Base-by-base conservation (phyloP, 2,888 invertebrate species). In the Oligia fasciuncula region DNA sequence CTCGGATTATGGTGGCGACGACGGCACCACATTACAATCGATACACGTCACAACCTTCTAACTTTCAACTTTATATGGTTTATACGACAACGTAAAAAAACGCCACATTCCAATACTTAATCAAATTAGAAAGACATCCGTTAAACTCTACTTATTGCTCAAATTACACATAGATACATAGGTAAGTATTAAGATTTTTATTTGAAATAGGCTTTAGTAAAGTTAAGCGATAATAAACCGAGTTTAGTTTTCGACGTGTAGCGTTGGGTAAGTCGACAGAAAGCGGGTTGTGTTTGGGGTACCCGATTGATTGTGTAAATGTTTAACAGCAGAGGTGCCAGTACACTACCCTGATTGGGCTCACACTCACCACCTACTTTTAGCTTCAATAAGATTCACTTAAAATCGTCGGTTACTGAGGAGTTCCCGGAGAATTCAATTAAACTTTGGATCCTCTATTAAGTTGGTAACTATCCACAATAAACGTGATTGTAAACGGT, bases 11-110 rank as follows among this genome's bases (percentile, higher is more conserved):
- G 85, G 89, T 89, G 91, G 88, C 90, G 91, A 92, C 93, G 91
- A 92, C 93, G 92, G 92, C 91, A 91, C 90, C 91, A 90, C 90
- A 91, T 92, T 90, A 92, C 93, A 91, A 93, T 93, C 94, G 91
- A 93, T 93, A 93, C 91, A 91, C 92, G 90, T 93, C 92, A 93
- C 88, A 88, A 88, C 78, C 83, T 81, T 83, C 85, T 85, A 89
- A 85, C 83, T 85, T 85, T 83, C 81, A 85, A 86, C 81, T 86
- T 88, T 86, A 73, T 68, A 78, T 85, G 80, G 75, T 81, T 87
- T 83, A 85, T 82, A 80, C 60, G 81, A 77, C 76, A 70, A 29
- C n/a, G 46, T 69, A 54, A 83, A 73, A 79, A 76, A 75, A 70
- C 40, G n/a, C 57, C 14, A 68, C 70, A 83, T 83, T 83, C 83